Base-by-base conservation (phyloP, 2,888 invertebrate genomes). In the Xestobium rufovillosum region DNA sequence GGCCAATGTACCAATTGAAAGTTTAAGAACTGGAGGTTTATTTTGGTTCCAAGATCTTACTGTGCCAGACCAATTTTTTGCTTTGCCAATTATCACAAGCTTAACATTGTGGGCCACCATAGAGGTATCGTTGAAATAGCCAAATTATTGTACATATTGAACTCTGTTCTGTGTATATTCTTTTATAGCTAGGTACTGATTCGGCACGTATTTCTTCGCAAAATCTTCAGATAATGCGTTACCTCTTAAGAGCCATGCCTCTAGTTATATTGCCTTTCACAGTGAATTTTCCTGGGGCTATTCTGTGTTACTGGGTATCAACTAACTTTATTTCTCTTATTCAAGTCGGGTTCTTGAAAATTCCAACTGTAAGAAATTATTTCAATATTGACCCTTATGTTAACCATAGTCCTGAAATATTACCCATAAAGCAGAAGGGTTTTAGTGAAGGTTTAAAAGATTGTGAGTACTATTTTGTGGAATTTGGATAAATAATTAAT, bases 11-110 rank as follows among this genome's bases (percentile, higher is more conserved):
- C 96, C 95, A 2, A 86, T 98, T 19, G 90, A 89, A 26, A 92
- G 92, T 58, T 75, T 97, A 74, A 74, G 77, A 44, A 70, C 76
- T 1, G 97, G 97, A 16, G 98, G 98, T 1, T 48, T 90, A 1
- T 79, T 74, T 52, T 98, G 97, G 97, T 95, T 98, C 61, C 69
- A 75, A 2, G 94, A 99, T 71, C 72, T 98, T 28, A 92, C 95
- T 1, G 63, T 89, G 6, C 74, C 85, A 2, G 98, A 98, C 70
- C 95, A 94, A 29, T 87, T 74, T 62, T 96, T 82, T 57, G 47
- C 87, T 9, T 68, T 98, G 37, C 97, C 97, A 0, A 3, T 92
- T 1, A 69, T 92, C 32, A 95, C 95, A 1, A 80, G 86, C 62
- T 66, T 75, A 0, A 91, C 95, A 1, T 67, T 97, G 54, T 80